Percentiles rank a stretch among this genome's conserved stretches.
Conservation (phyloP, 2,113 vertebrate species). For the Poecile atricapillus region DNA sequence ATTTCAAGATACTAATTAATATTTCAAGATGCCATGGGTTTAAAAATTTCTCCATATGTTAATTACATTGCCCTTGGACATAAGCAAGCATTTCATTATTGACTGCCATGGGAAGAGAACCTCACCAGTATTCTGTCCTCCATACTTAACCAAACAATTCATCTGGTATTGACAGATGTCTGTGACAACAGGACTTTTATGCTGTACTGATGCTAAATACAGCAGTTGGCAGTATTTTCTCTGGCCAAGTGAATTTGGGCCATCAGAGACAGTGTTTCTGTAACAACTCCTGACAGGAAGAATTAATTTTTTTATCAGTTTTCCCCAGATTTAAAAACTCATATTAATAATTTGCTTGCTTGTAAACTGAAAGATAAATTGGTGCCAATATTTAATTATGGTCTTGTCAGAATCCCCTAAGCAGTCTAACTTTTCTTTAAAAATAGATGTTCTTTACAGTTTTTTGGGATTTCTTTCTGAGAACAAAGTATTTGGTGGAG, state of each 20-base stretch:
- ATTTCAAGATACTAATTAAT: neutral
- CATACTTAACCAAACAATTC: neutral
- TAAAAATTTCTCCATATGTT: neutral
- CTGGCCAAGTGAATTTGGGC: slow-evolving; percentile 18
- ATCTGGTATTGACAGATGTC: slow-evolving; percentile 28
- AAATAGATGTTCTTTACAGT: neutral
- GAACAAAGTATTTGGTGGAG: neutral
- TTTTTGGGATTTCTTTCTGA: neutral
- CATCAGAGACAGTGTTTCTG: neutral
- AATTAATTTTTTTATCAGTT: neutral
- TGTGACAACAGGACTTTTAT: slow-evolving; percentile 5
- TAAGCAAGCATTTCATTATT: neutral
- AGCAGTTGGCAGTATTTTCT: neutral
- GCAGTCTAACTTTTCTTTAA: neutral
- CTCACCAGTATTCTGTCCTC: neutral
- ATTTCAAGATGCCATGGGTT: neutral
- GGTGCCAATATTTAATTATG: neutral
- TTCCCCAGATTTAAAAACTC: neutral
- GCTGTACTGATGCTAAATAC: slow-evolving; percentile 34
- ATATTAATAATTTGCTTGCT: neutral
- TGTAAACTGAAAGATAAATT: neutral
- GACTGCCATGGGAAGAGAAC: neutral
- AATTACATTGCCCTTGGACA: neutral
- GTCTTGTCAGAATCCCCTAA: neutral
- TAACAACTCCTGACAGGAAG: neutral